A percentile compares a stretch with the other conserved stretches of the same genome.
Evolutionary conservation across 2,888 invertebrate genomes (phyloP).

Genomic region (Erebia palarica): DNA sequence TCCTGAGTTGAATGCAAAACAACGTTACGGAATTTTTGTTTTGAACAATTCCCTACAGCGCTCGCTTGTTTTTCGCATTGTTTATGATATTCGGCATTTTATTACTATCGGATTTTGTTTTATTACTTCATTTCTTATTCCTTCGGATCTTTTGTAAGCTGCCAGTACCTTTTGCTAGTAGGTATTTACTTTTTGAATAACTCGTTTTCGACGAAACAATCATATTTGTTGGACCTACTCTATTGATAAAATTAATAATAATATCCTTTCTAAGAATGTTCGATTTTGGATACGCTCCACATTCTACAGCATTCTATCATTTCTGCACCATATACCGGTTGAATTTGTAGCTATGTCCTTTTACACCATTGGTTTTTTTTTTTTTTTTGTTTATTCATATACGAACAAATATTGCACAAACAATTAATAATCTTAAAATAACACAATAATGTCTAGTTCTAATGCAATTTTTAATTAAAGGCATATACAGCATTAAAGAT

Average conservation of each 20-base stretch:
- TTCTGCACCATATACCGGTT: too few relatives aligned
- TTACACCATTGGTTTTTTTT: too few relatives aligned
- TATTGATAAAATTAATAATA: background rate
- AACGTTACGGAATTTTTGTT: conserved; percentile 54
- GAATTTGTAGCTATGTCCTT: too few relatives aligned
- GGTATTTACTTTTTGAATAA: conserved; percentile 21
- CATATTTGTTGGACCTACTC: background rate
- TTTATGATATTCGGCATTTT: conserved; percentile 62
- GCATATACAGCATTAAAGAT: too few relatives aligned
- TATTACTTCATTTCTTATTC: conserved; percentile 60
- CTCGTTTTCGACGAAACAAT: background rate
- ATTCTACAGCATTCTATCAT: too few relatives aligned
- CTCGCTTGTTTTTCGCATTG: conserved; percentile 61
- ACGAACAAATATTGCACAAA: too few relatives aligned
- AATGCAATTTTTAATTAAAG: too few relatives aligned
- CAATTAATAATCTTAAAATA: too few relatives aligned
- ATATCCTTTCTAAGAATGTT: too few relatives aligned
- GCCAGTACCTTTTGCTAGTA: conserved; percentile 35
- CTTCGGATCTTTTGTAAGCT: conserved; percentile 63
- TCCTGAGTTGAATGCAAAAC: conserved; percentile 47
- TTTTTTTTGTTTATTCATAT: too few relatives aligned
- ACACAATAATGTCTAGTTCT: too few relatives aligned
- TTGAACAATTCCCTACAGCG: conserved; percentile 56
- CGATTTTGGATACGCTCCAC: too few relatives aligned
- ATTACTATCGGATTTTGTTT: conserved; percentile 62